These are phyloP conservation scores for Diadophis punctatus DNA, from an alignment of 2,113 vertebrate species.

Conservation along the genomic window DNA sequence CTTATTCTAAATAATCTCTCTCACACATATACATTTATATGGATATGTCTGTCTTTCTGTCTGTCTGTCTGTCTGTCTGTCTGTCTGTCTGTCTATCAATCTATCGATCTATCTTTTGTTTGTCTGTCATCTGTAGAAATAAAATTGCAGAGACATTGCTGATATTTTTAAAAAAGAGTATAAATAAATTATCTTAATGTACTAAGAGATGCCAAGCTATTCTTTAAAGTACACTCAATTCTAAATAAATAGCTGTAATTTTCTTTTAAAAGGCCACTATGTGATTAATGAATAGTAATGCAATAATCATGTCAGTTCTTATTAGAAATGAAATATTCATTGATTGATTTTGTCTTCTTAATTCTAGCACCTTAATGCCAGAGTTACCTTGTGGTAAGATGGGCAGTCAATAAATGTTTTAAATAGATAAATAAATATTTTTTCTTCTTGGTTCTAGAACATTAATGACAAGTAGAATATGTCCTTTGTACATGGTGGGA, in stretches of 20 bases:
- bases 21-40: not conserved
- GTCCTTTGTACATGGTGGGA: not conserved
- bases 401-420: too few relatives aligned
- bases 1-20: not conserved
- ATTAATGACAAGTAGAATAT: not conserved
- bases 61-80: accelerated
- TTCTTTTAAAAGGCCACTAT: not conserved
- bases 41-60: not conserved
- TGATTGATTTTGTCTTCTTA: not conserved
- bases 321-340: not conserved
- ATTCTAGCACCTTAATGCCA: not conserved
- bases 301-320: not conserved
- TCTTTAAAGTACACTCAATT: not conserved
- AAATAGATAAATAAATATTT: too few relatives aligned
- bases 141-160: not conserved
- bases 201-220: not conserved
- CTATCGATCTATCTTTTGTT: not conserved
- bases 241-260: not conserved
- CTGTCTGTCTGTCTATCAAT: not conserved
- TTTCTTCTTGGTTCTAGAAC: too few relatives aligned
- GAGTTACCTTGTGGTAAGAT: too few relatives aligned
- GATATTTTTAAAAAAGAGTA: not conserved
- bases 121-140: not conserved
- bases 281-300: not conserved
- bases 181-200: not conserved